These are phyloP conservation scores for Holacanthella duospinosa DNA, from an alignment of 2,888 invertebrate genomes.

Conservation along the genomic window DNA sequence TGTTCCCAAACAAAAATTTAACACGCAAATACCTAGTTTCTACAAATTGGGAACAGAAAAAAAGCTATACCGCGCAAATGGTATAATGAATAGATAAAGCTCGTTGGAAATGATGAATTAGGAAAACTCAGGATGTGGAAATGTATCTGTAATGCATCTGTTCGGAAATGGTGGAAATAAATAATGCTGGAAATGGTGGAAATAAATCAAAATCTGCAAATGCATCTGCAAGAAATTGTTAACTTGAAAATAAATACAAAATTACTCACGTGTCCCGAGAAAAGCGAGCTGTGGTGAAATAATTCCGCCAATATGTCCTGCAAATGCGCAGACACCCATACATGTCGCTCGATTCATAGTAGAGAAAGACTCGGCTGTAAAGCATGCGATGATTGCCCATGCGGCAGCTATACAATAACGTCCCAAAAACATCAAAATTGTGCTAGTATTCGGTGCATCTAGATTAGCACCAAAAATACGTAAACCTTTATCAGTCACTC, in stretches of 20 bases:
- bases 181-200: too few species aligned
- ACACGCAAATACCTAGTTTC: too few species aligned
- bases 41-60: too few species aligned
- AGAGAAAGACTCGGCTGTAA: conserved; percentile 21
- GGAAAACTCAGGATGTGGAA: too few species aligned
- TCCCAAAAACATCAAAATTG: neutral
- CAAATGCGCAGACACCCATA: conserved; percentile 26
- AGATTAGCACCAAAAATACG: neutral
- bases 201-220: too few species aligned
- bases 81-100: too few species aligned
- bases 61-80: too few species aligned
- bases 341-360: conserved; percentile 20
- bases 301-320: conserved; percentile 28
- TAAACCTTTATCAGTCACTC: neutral
- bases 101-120: too few species aligned
- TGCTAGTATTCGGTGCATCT: neutral
- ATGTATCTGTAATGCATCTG: too few species aligned
- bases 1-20: too few species aligned
- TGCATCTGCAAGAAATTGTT: too few species aligned
- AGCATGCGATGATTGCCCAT: conserved; percentile 14
- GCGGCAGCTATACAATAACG: conserved; percentile 12
- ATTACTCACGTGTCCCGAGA: conserved; percentile 24
- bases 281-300: conserved; percentile 26
- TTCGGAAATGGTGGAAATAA: too few species aligned
- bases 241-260: conserved; percentile 9